A percentile compares a stretch with the other conserved stretches of the same genome.
phyloP scores from a whole-genome alignment of 1,140 invertebrate species.

The Zelostemma sp. region DNA sequence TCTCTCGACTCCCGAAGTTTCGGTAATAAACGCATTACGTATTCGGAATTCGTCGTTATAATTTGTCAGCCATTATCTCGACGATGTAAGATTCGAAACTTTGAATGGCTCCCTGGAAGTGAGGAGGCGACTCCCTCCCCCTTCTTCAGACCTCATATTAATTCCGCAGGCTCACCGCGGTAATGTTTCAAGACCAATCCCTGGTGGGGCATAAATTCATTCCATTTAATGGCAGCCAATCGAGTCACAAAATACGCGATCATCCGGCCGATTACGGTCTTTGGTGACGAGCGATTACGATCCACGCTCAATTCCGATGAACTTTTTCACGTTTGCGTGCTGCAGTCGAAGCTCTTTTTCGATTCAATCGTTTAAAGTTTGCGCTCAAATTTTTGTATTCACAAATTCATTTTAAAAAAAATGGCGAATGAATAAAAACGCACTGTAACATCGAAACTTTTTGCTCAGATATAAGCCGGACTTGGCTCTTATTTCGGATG shows the following conservation, averaged over 20 bases:
- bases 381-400: too few species aligned
- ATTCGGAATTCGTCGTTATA: slow-evolving; percentile 62
- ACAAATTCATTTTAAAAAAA: too few species aligned
- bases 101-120: slow-evolving; percentile 54
- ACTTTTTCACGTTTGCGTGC: too few species aligned
- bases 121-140: slow-evolving; percentile 30
- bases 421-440: too few species aligned
- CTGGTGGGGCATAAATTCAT: slow-evolving; percentile 65
- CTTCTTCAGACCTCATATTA: slow-evolving; percentile 61
- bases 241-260: slow-evolving; percentile 66
- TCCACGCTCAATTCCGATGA: too few species aligned
- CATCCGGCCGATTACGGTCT: slow-evolving; percentile 66
- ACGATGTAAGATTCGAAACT: slow-evolving; percentile 62
- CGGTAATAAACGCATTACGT: slow-evolving; percentile 54
- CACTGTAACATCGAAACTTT: too few species aligned
- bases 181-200: slow-evolving; percentile 55
- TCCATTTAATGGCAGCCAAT: slow-evolving; percentile 68
- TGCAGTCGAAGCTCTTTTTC: too few species aligned
- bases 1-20: slow-evolving; percentile 5
- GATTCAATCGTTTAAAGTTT: too few species aligned
- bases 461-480: too few species aligned
- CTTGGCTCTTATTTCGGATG: too few species aligned
- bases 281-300: too few species aligned
- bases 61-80: slow-evolving; percentile 66
- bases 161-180: slow-evolving; percentile 58